Evolutionary conservation across 1,140 invertebrate species (phyloP), one percentile per base, ranked within the genome.

Genomic region (Frieseomelitta varia): DNA sequence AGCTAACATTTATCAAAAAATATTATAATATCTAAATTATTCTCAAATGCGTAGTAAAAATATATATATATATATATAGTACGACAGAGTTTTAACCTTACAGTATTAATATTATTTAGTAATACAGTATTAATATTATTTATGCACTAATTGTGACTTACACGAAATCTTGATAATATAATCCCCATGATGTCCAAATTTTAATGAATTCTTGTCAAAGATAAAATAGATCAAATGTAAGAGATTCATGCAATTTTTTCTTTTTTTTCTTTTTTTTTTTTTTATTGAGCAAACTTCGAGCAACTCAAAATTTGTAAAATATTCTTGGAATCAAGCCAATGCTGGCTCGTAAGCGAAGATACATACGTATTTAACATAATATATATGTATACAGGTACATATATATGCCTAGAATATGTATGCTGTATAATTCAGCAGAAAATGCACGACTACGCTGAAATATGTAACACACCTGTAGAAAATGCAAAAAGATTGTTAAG

Each of bases 131-230:
- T 61, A 61, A 61, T n/a, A 12, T 61, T 61, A 61, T 12, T 53
- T 63, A 21, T n/a, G n/a, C 67, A 74, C 81, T 81, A 51, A 79
- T 15, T 68, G 55, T 76, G 27, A 93, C 94, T 95, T 87, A 95
- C 94, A 63, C 93, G 93, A 92, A 95, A 95, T 86, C 92, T 92
- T 74, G 94, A 95, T 53, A 95, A 83, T 84, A 95, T 89, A 15
- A 94, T 91, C 14, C 94, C 94, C 94, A 95, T 95, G 39, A 79
- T 93, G 69, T 65, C 8, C 47, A 56, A 12, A 61, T 55, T 72
- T 69, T 21, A 39, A 69, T 21, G 1, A 71, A 24, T 15, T 24
- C 19, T 17, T 4, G 58, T 61, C 1, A 12, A 61, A 61, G 11
- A 61, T 61, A 61, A 61, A 61, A n/a, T 24, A 11, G 24, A n/a